These are phyloP conservation scores for Choloepus hoffmanni DNA, from an alignment of 2,113 vertebrate species.

Conservation along the genomic window DNA sequence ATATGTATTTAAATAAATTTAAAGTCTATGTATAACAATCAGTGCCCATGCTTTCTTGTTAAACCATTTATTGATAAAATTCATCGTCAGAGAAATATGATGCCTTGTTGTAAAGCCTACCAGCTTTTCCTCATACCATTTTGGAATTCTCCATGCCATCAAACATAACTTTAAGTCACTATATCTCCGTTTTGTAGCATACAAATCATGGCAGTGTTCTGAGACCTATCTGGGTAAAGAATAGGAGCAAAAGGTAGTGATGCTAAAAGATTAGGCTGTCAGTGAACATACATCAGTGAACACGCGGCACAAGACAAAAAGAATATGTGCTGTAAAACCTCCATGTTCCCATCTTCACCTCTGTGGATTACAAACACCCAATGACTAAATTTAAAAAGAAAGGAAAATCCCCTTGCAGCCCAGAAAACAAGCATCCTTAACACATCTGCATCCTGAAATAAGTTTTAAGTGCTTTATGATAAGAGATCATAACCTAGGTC, in stretches of 20 bases:
- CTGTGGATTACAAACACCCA: neutral
- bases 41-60: neutral
- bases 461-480: neutral
- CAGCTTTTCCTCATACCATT: neutral
- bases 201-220: neutral
- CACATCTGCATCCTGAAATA: neutral
- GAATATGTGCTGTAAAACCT: neutral
- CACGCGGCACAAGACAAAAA: neutral
- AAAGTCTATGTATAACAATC: neutral
- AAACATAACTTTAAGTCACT: neutral
- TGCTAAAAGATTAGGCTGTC: neutral
- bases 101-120: neutral
- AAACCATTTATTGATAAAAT: neutral
- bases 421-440: neutral
- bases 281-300: neutral
- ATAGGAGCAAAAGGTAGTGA: neutral
- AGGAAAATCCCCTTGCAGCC: neutral
- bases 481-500: neutral
- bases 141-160: neutral
- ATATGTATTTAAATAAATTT: neutral
- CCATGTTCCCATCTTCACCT: neutral
- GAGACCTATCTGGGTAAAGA: neutral
- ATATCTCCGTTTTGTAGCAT: neutral
- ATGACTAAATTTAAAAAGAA: neutral
- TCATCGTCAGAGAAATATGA: neutral